Conservation (phyloP, 2,888 invertebrate genomes). For the Drosophila histrio region DNA sequence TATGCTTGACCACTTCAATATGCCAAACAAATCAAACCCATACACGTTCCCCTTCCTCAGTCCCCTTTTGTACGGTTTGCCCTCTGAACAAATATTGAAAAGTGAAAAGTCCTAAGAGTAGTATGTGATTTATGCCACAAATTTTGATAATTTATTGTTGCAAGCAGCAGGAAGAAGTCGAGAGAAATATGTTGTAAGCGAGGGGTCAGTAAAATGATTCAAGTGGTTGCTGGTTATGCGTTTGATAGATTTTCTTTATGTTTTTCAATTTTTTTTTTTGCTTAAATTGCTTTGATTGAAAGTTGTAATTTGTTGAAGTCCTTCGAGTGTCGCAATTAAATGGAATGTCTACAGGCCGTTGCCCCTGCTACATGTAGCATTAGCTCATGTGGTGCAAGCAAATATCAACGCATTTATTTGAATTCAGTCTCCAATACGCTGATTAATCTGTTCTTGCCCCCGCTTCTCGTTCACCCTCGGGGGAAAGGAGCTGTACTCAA, state of each 20-base stretch:
- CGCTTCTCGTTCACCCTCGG: neutral
- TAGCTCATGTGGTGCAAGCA: conserved; percentile 25
- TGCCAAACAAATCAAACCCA: conserved; percentile 80
- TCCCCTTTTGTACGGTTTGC: conserved; percentile 8
- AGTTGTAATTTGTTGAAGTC: conserved; percentile 66
- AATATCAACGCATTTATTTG: conserved; percentile 37
- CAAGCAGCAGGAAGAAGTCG: neutral
- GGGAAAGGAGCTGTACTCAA: conserved; percentile 13
- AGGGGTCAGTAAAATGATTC: conserved; percentile 37
- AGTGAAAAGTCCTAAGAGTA: conserved; percentile 74
- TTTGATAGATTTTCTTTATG: conserved; percentile 71
- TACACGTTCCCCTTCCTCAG: neutral
- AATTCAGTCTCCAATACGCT: conserved; percentile 45
- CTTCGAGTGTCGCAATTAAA: conserved; percentile 61
- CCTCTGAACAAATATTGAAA: conserved; percentile 68
- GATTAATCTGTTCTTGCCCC: conserved; percentile 74
- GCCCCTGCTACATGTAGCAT: conserved; percentile 21
- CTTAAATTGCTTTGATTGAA: conserved; percentile 69
- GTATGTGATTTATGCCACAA: conserved; percentile 79
- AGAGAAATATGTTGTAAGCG: neutral
- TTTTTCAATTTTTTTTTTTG: conserved; percentile 13
- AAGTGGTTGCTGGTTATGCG: conserved; percentile 66
- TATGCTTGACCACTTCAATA: conserved; percentile 82
- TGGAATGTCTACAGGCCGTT: conserved; percentile 13
- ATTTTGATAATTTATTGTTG: conserved; percentile 81